Percentiles rank a stretch among this genome's conserved stretches.
Evolutionary conservation across 1,140 invertebrate species (phyloP).

Genomic region (Choristoneura fumiferana): DNA sequence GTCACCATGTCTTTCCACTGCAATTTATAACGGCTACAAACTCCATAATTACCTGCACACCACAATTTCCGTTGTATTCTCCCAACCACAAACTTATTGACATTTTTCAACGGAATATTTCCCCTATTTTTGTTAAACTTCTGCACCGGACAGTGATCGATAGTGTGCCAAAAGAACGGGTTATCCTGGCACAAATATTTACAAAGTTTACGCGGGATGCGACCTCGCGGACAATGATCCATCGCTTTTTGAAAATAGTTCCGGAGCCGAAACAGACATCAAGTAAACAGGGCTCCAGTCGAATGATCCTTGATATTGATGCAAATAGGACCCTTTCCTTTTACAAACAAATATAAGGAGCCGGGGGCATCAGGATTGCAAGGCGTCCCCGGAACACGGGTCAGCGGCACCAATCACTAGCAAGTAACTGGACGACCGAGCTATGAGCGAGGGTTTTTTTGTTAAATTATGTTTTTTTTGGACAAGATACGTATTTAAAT

Average conservation of each 20-base stretch:
- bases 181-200: slow-evolving; percentile 46
- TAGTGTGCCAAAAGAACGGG: slow-evolving; percentile 45
- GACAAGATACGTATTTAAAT: too few relatives aligned
- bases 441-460: too few relatives aligned
- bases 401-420: too few relatives aligned
- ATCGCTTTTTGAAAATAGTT: slow-evolving; percentile 32
- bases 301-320: too few relatives aligned
- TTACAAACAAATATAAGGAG: too few relatives aligned
- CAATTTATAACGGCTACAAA: not conserved
- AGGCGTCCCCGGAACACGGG: too few relatives aligned
- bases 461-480: too few relatives aligned
- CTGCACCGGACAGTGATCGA: slow-evolving; percentile 50
- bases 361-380: too few relatives aligned
- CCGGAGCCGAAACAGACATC: slow-evolving; percentile 18
- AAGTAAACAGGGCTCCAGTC: slow-evolving; percentile 15
- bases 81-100: slow-evolving; percentile 25
- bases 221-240: slow-evolving; percentile 31
- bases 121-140: slow-evolving; percentile 41
- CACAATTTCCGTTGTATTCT: not conserved
- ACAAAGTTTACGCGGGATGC: slow-evolving; percentile 30
- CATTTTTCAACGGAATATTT: slow-evolving; percentile 31
- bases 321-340: too few relatives aligned
- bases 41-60: not conserved
- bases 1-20: too few relatives aligned
- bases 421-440: too few relatives aligned